A percentile compares a stretch with the other conserved stretches of the same genome.
Evolutionary conservation across 37 sponge, comb jelly and placozoan species (phyloP).

Genomic region (Tethya wilhelma): DNA sequence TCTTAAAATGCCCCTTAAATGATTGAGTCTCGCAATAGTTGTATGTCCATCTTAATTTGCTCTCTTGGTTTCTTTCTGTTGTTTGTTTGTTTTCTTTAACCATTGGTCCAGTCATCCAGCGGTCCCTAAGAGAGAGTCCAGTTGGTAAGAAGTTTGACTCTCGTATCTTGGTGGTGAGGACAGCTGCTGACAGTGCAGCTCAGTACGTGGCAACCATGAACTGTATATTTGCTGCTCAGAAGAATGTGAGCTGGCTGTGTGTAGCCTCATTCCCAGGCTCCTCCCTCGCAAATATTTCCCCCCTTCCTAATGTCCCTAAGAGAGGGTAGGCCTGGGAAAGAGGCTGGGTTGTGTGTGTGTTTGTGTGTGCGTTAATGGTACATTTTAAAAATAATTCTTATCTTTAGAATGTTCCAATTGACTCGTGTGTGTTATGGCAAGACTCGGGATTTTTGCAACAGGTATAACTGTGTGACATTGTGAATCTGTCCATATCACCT

Average conservation of each 20-base stretch:
- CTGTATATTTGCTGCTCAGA: constrained; percentile 97
- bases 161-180: constrained; percentile 69
- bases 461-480: constrained; percentile 51
- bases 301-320: neutral
- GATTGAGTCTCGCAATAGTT: too few species aligned
- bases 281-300: neutral
- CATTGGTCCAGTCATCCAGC: constrained; percentile 56
- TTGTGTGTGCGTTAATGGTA: neutral
- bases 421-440: constrained; percentile 85
- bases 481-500: neutral
- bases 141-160: constrained; percentile 48
- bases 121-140: constrained; percentile 48
- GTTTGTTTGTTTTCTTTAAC: neutral
- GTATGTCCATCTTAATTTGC: too few species aligned
- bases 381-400: neutral
- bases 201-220: constrained; percentile 91
- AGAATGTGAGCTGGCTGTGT: constrained; percentile 58
- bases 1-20: too few species aligned
- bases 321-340: too few species aligned
- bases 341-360: too few species aligned
- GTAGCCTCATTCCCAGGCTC: neutral
- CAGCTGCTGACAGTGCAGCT: constrained; percentile 63
- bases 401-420: constrained; percentile 82
- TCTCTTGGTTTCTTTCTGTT: neutral
- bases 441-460: constrained; percentile 94